These are phyloP conservation scores for Notodonta ziczac DNA, from an alignment of 2,888 invertebrate species.

Conservation along the genomic window DNA sequence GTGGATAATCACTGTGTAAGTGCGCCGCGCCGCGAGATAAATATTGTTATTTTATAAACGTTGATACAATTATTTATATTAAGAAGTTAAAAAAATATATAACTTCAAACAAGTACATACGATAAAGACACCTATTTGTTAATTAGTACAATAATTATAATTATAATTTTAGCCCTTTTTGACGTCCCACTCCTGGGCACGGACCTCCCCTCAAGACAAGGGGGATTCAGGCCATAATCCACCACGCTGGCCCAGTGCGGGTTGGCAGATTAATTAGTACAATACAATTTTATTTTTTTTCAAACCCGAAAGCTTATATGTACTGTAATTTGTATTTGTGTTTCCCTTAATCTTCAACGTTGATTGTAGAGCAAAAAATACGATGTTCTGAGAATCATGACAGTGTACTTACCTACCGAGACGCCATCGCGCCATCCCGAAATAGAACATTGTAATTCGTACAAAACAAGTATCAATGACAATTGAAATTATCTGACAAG, in stretches of 20 bases:
- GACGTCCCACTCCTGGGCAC: no score
- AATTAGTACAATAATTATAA: neutral
- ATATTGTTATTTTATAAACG: no score
- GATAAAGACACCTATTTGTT: neutral
- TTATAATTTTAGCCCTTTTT: neutral
- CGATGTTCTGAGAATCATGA: constrained; percentile 7
- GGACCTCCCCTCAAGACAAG: no score
- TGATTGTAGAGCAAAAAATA: neutral
- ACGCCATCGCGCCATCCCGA: constrained; percentile 9
- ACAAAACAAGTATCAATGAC: constrained; percentile 15
- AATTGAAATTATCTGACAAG: neutral
- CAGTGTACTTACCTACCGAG: constrained; percentile 10
- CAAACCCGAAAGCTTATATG: neutral
- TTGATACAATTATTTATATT: no score
- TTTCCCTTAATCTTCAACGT: neutral
- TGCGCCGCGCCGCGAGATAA: no score
- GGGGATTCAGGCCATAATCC: no score
- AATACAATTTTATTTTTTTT: neutral
- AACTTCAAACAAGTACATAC: no score
- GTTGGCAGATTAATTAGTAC: neutral
- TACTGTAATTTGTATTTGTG: neutral
- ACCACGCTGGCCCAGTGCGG: no score
- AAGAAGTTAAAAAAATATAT: no score
- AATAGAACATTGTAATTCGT: constrained; percentile 8
- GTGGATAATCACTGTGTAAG: neutral